phyloP scores from a whole-genome alignment of 2,797 vertebrate species.

The Peromyscus attwateri region DNA sequence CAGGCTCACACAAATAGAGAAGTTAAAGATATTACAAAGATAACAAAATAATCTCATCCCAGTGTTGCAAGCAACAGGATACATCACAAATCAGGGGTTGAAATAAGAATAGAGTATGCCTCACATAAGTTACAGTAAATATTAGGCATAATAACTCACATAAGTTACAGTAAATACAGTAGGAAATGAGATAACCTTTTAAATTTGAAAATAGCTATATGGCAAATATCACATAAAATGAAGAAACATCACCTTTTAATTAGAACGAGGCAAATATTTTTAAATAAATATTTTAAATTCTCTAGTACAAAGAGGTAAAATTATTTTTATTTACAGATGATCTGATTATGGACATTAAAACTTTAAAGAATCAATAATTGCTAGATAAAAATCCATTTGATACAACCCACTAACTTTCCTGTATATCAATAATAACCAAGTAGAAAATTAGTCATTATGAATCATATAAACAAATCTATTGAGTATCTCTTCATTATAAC shows the following conservation, averaged over 20 bases:
- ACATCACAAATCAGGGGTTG: not conserved
- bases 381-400: constrained; percentile 6
- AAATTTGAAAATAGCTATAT: not conserved
- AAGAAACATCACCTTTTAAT: not conserved
- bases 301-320: constrained; percentile 17
- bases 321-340: constrained; percentile 14
- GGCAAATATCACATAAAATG: constrained; percentile 16
- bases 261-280: not conserved
- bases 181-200: not conserved
- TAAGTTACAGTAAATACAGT: too few relatives aligned
- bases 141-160: too few relatives aligned
- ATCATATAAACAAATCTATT: not conserved
- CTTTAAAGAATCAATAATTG: not conserved
- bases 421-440: not conserved
- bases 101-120: too few relatives aligned
- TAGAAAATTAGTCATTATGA: constrained; percentile 17
- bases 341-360: constrained; percentile 5
- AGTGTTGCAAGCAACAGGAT: not conserved
- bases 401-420: constrained; percentile 27
- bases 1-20: not conserved
- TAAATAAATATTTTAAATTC: constrained; percentile 27
- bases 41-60: not conserved
- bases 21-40: not conserved
- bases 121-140: too few relatives aligned
- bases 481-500: constrained; percentile 1